Conservation (phyloP, 1,140 invertebrate species). For the Holotrichia oblita region DNA sequence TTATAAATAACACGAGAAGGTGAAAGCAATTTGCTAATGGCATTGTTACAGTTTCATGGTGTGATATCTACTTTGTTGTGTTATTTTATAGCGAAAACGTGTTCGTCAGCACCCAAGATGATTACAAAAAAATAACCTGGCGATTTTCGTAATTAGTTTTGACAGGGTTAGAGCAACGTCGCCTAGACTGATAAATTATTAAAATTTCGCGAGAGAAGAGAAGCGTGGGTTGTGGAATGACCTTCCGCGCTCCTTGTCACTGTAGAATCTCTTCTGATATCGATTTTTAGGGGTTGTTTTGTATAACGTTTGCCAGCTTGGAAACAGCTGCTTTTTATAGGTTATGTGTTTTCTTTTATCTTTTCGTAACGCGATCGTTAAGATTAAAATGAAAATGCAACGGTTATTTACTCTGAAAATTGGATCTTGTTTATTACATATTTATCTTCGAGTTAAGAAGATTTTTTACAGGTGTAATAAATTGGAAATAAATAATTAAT, state of each 20-base stretch:
- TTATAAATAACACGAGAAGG: slow-evolving; percentile 12
- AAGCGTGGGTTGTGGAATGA: slow-evolving; percentile 5
- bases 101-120: neutral
- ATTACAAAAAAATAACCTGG: neutral
- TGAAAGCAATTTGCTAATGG: slow-evolving; percentile 29
- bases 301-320: neutral
- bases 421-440: too few species aligned
- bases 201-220: neutral
- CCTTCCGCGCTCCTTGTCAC: neutral
- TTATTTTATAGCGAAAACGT: neutral
- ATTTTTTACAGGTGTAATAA: too few species aligned
- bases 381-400: too few species aligned
- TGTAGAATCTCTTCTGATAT: neutral
- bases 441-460: too few species aligned
- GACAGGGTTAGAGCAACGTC: neutral
- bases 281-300: slow-evolving; percentile 4
- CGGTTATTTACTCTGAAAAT: too few species aligned
- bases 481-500: too few species aligned
- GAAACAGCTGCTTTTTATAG: slow-evolving; percentile 6
- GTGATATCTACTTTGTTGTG: neutral
- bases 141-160: neutral
- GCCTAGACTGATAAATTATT: neutral
- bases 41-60: neutral
- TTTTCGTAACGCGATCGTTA: too few species aligned
- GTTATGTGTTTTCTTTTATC: neutral